Percentiles rank a stretch among this genome's conserved stretches.
phyloP scores from a whole-genome alignment of 2,888 invertebrate species.

The Drosophila koepferae region DNA sequence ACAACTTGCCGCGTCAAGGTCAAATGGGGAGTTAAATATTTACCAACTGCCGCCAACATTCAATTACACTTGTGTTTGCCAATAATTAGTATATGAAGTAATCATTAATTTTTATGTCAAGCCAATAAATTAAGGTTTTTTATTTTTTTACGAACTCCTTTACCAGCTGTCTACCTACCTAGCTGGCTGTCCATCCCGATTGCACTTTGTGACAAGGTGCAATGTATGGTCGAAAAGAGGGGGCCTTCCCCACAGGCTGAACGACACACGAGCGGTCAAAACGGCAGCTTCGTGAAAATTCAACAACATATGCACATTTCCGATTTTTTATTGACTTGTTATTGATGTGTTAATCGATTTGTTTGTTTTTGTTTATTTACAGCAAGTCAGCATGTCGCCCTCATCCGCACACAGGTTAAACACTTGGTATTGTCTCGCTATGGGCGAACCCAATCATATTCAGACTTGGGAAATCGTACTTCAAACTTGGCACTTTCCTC shows the following conservation, averaged over 20 bases:
- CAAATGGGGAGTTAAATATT: constrained; percentile 69
- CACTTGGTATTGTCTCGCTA: not conserved
- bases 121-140: constrained; percentile 56
- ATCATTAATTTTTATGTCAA: constrained; percentile 66
- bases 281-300: constrained; percentile 29
- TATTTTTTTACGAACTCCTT: constrained; percentile 32
- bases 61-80: constrained; percentile 57
- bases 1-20: constrained; percentile 60
- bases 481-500: constrained; percentile 22
- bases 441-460: constrained; percentile 3
- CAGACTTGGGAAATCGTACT: constrained; percentile 3
- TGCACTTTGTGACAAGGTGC: constrained; percentile 32
- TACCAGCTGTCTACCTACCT: constrained; percentile 8
- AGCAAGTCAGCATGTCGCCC: constrained; percentile 9
- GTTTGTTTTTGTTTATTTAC: constrained; percentile 44
- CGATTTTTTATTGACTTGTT: constrained; percentile 39
- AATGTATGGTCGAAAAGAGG: not conserved
- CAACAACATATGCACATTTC: constrained; percentile 19
- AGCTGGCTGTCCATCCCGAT: constrained; percentile 6
- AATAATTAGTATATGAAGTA: constrained; percentile 73
- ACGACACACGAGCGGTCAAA: constrained; percentile 23
- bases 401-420: constrained; percentile 6
- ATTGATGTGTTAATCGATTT: constrained; percentile 41
- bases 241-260: not conserved
- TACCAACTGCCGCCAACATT: constrained; percentile 36